Evolutionary conservation across 2,888 invertebrate genomes (phyloP), one percentile per base, ranked within the genome.

Genomic region (Macrophya annulata): DNA sequence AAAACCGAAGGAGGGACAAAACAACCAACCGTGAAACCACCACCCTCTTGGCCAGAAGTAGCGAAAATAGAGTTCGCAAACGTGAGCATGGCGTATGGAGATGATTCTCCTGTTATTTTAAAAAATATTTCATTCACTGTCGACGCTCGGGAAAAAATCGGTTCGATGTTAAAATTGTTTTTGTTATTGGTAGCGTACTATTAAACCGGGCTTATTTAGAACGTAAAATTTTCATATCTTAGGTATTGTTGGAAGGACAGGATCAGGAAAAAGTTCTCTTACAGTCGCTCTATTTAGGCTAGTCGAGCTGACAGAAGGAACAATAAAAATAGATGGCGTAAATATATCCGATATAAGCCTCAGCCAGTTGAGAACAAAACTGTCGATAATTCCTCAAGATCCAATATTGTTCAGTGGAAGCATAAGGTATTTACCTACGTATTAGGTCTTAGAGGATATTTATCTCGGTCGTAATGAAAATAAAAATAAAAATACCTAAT

Each of bases 371-470:
- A 92, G 96, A 79, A 94, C 93, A 40, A 92, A 92, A 72, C 89
- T 95, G 65, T 94, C 94, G 10, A 93, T 95, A 72, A 95, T 96
- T 86, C 96, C 96, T 9, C 96, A 96, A 89, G 96, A 96, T 89
- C 96, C 96, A 1, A 94, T 95, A 5, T 92, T 96, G 17, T 96
- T 96, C 90, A 94, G 94, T 45, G 95, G 95, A 68, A 95, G 95
- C 40, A 90, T 96, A 40, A 94, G 95, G 94, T 95, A 89, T 87
- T 86, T 81, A 40, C 4, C 6, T 21, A 10, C 15, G 1, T n/a
- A 43, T 15, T 1, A 81, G 40, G n/a, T 59, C 40, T 12, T 15
- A 8, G 45, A 5, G 21, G 4, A 25, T 40, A 84, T 12, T 43
- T 43, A 2, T 4, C n/a, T 40, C 12, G 15, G n/a, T 8, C 43